Conservation (phyloP, 2,888 invertebrate genomes). For the Amblyteles armatorius region DNA sequence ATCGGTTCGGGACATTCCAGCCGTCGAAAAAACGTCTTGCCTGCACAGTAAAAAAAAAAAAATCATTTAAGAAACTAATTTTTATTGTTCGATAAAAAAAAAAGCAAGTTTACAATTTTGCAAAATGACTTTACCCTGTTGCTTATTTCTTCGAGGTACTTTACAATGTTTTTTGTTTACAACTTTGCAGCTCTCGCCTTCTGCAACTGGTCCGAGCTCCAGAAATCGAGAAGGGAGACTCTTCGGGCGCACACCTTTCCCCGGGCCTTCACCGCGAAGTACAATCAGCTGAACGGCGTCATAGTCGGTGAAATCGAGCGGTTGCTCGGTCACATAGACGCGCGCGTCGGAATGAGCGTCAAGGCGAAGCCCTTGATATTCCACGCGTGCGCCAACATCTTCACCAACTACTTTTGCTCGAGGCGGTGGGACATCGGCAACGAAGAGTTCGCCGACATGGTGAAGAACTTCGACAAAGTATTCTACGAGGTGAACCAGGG, state of each 20-base stretch:
- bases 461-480: slow-evolving; percentile 87
- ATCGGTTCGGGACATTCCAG: slow-evolving; percentile 34
- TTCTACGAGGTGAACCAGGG: slow-evolving; percentile 90
- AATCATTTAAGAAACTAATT: background rate
- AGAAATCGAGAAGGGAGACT: slow-evolving; percentile 87
- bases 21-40: background rate
- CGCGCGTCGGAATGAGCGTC: slow-evolving; percentile 75
- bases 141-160: too few species aligned
- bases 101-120: background rate
- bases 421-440: slow-evolving; percentile 85
- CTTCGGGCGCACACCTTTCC: slow-evolving; percentile 87
- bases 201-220: slow-evolving; percentile 89
- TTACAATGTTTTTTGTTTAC: slow-evolving; percentile 41
- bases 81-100: background rate
- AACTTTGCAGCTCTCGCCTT: slow-evolving; percentile 88
- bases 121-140: background rate
- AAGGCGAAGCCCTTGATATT: slow-evolving; percentile 85
- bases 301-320: slow-evolving; percentile 84
- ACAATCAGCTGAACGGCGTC: slow-evolving; percentile 85
- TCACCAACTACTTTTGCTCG: slow-evolving; percentile 88
- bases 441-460: slow-evolving; percentile 85
- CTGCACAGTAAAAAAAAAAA: background rate
- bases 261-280: slow-evolving; percentile 86
- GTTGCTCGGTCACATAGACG: slow-evolving; percentile 79
- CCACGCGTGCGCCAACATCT: slow-evolving; percentile 87